A percentile compares a stretch with the other conserved stretches of the same genome.
These are phyloP conservation scores for Gymnosoma rotundatum DNA, from an alignment of 2,888 invertebrate genomes.

Conservation along the genomic window DNA sequence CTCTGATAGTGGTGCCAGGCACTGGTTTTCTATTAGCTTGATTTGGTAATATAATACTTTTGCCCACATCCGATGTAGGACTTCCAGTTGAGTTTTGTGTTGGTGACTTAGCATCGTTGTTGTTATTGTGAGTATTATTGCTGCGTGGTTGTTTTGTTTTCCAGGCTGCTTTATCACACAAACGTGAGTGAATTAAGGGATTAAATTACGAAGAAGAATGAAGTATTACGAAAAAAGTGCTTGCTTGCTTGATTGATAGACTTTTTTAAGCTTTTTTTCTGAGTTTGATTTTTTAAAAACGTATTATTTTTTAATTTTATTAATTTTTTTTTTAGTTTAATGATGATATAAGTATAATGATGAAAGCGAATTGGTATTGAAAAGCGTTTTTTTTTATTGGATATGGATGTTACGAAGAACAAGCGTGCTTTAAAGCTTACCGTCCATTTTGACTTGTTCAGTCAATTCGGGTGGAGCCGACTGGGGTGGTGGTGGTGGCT, in stretches of 20 bases:
- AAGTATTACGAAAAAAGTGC: slow-evolving; percentile 72
- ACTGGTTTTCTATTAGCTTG: slow-evolving; percentile 78
- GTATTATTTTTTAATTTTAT: slow-evolving; percentile 61
- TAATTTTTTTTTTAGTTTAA: slow-evolving; percentile 70
- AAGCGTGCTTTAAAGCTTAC: slow-evolving; percentile 81
- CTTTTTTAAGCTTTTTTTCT: slow-evolving; percentile 72
- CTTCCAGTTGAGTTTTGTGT: slow-evolving; percentile 66
- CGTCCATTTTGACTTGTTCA: slow-evolving; percentile 85
- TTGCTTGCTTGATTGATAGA: slow-evolving; percentile 68
- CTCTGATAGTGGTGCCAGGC: slow-evolving; percentile 83
- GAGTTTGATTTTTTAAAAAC: slow-evolving; percentile 72
- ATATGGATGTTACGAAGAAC: slow-evolving; percentile 71
- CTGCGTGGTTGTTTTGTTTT: slow-evolving; percentile 68
- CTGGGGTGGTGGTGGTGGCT: slow-evolving; percentile 86
- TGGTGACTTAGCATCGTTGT: slow-evolving; percentile 67
- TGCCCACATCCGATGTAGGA: slow-evolving; percentile 56
- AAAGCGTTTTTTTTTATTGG: slow-evolving; percentile 72
- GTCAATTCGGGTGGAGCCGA: slow-evolving; percentile 87
- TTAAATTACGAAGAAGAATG: slow-evolving; percentile 71
- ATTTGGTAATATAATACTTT: slow-evolving; percentile 53
- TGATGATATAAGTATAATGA: slow-evolving; percentile 74
- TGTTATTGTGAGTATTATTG: slow-evolving; percentile 73
- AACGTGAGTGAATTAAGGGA: slow-evolving; percentile 73
- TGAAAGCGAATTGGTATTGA: slow-evolving; percentile 74
- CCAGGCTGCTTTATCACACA: slow-evolving; percentile 76